Base-by-base conservation (phyloP, 2,888 invertebrate species). In the Dioctria linearis region DNA sequence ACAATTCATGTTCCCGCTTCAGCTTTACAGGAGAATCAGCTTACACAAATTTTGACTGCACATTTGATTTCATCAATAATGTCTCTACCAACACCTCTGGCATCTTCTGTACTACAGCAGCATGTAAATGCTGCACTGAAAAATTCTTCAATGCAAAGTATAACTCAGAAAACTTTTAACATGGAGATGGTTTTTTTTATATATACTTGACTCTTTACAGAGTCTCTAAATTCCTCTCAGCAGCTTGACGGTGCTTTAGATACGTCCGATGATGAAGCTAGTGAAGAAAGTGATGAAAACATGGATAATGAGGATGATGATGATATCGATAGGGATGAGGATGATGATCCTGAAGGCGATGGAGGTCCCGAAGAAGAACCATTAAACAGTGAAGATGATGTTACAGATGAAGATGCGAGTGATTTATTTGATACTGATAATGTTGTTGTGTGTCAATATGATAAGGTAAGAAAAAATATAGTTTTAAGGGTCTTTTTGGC, bases 391-490 rank as follows among this genome's bases (percentile, higher is more conserved):
- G 97, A 94, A 85, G 99, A 99, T 90, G 98, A 99, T 90, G 98
- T 98, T 5, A 98, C 98, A 71, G 98, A 98, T 88, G 98, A 98
- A 86, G 96, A 98, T 87, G 95, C 96, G 0, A 92, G 94, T 83
- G 98, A 98, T 88, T 92, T 99, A 88, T 99, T 99, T 90, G 99
- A 99, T 86, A 98, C 99, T 61, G 99, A 99, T 85, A 99, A 99
- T 91, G 98, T 99, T 80, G 97, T 99, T 82, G 99, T 99, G 81
- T 99, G 99, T 89, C 99, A 99, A 90, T 99, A 99, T 90, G 99
- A 99, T 90, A 99, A 99, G 92, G 96, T 96, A 88, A 84, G 83
- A 71, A 46, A 61, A 78, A 46, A 8, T 46, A 46, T 43, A 13
- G 9, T 57, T 76, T 75, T 42, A 49, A 67, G 5, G 2, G 5